Evolutionary conservation across 2,797 vertebrate genomes (phyloP).

Genomic region (Ptychobarbus kaznakovi): DNA sequence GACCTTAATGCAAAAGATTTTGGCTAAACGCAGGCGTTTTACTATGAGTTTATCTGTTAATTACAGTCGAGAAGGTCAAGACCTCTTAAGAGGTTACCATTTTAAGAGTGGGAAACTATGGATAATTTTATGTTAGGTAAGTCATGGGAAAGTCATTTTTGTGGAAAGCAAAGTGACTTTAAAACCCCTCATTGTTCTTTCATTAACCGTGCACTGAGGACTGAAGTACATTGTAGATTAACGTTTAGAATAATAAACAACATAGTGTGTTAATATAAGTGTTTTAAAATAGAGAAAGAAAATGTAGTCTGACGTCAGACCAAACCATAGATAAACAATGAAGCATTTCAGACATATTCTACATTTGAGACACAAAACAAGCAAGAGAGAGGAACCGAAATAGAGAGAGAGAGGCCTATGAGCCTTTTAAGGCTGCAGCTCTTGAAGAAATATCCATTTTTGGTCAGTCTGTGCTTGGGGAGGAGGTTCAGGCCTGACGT

Average conservation of each 20-base stretch:
- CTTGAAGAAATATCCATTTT: slow-evolving; percentile 69
- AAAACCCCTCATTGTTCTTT: neutral
- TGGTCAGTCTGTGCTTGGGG: slow-evolving; percentile 61
- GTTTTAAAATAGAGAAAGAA: slow-evolving; percentile 11
- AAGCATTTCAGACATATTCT: slow-evolving; percentile 57
- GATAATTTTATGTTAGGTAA: neutral
- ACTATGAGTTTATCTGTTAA: neutral
- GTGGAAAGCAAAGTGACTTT: neutral
- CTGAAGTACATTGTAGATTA: neutral
- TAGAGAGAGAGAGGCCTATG: slow-evolving; percentile 48
- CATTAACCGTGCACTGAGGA: neutral
- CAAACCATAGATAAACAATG: slow-evolving; percentile 15
- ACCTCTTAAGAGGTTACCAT: neutral
- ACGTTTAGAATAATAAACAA: slow-evolving; percentile 32
- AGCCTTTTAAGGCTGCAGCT: slow-evolving; percentile 72
- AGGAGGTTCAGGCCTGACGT: slow-evolving; percentile 56
- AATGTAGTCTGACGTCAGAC: slow-evolving; percentile 21
- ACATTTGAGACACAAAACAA: slow-evolving; percentile 54
- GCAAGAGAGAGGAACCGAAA: slow-evolving; percentile 2
- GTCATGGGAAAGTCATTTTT: neutral
- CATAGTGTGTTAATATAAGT: neutral
- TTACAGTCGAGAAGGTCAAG: neutral
- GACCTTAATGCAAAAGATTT: neutral
- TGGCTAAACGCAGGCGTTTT: neutral
- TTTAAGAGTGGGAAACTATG: neutral